Evolutionary conservation across 2,888 invertebrate species (phyloP), one percentile per base, ranked within the genome.

Genomic region (Euplexia lucipara): DNA sequence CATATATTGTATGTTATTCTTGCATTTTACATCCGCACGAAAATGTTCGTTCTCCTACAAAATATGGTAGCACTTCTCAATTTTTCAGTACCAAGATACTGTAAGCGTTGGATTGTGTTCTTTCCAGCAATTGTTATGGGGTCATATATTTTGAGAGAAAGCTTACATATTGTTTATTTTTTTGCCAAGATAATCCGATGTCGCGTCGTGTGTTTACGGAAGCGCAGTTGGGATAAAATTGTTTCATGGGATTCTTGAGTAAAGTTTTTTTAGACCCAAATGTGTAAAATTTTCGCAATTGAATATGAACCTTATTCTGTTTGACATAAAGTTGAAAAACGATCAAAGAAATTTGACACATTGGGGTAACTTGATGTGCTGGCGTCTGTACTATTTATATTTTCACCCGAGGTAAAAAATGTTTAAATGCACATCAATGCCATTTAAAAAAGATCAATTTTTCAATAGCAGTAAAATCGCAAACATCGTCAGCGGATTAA

Each of bases 81-180:
- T 65, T 65, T 77, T 70, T 70, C 62, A 67, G 59, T 37, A 37
- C 30, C 20, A 49, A 49, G n/a, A 58, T 66, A 54, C 59, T 52
- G 42, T 42, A 34, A 34, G 16, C 49, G 52, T 32, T 42, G 62
- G 49, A 76, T 70, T 67, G 54, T 56, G 60, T 66, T 66, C 42
- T 44, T 63, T 63, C 22, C 30, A 56, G 51, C 54, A 58, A 54
- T 65, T 64, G 53, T 76, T 74, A 74, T 70, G 54, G 32, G 41
- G 49, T 35, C 56, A 69, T 62, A 54, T 70, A 62, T 63, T 70
- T 61, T 45, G 32, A 62, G 56, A 16, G 51, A 39, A 58, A 56
- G 59, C 48, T 58, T 58, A 39, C 45, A 62, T 41, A 51, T 44
- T 49, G 48, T 59, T 57, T 73, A 61, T 71, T 69, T 70, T n/a